Evolutionary conservation across 2,888 invertebrate genomes (phyloP).

Genomic region (Phortica magna): DNA sequence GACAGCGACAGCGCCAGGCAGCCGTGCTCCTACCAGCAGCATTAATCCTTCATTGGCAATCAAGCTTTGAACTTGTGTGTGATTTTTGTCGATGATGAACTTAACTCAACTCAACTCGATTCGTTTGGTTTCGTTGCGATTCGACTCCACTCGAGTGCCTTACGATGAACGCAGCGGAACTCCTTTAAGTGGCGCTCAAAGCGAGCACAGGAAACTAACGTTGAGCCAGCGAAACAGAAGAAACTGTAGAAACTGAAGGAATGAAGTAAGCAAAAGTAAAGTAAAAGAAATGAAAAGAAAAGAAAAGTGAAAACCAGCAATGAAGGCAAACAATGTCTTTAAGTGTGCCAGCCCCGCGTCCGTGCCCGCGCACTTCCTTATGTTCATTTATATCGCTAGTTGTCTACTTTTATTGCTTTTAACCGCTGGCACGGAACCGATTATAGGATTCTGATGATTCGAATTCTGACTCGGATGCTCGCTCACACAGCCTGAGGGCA

Average conservation of each 20-base stretch:
- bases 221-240: not conserved
- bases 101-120: not conserved
- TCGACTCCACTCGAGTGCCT: constrained; percentile 1
- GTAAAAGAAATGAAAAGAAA: not conserved
- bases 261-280: not conserved
- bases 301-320: not conserved
- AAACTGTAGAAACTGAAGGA: not conserved
- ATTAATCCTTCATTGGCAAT: constrained; percentile 71
- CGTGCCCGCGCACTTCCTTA: not conserved
- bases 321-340: not conserved
- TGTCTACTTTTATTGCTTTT: constrained; percentile 49
- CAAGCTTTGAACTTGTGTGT: constrained; percentile 50
- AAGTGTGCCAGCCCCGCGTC: not conserved
- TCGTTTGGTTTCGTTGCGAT: constrained; percentile 15
- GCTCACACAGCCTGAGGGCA: constrained; percentile 57
- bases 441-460: constrained; percentile 70
- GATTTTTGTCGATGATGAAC: constrained; percentile 15
- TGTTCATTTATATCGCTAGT: constrained; percentile 26
- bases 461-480: constrained; percentile 46
- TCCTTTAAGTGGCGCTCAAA: constrained; percentile 24
- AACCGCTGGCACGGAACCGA: constrained; percentile 72
- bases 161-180: constrained; percentile 7
- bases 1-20: constrained; percentile 58
- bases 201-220: constrained; percentile 14
- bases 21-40: constrained; percentile 49